Evolutionary conservation across 2,797 vertebrate genomes (phyloP).

Genomic region (Emydoidea blandingii): DNA sequence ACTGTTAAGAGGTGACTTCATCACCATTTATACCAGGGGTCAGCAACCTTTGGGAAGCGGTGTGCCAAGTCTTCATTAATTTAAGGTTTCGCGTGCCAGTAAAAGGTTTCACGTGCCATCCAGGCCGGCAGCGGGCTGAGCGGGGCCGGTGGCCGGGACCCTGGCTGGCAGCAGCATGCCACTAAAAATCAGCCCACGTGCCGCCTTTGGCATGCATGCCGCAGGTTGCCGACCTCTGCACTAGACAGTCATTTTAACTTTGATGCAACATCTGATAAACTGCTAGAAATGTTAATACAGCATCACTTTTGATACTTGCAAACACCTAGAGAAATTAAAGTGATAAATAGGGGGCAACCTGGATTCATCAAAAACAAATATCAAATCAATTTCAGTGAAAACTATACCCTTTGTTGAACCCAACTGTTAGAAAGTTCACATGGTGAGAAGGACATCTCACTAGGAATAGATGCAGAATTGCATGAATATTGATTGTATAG

Average conservation of each 20-base stretch:
- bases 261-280: neutral
- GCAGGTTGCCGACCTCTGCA: neutral
- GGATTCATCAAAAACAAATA: neutral
- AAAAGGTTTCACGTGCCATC: no score
- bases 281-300: neutral
- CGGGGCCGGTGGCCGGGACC: no score
- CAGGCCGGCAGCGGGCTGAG: no score
- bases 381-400: neutral
- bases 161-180: no score
- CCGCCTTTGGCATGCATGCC: no score
- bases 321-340: neutral
- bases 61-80: no score
- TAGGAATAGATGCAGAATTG: neutral
- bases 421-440: neutral
- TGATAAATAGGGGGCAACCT: neutral
- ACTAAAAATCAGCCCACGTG: no score
- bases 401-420: neutral
- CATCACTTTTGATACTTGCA: neutral
- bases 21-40: neutral
- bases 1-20: neutral
- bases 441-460: neutral
- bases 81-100: no score
- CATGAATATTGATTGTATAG: neutral
- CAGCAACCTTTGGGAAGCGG: no score
- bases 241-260: neutral